Evolutionary conservation across 2,797 vertebrate species (phyloP).

Genomic region (Lerista edwardsae): DNA sequence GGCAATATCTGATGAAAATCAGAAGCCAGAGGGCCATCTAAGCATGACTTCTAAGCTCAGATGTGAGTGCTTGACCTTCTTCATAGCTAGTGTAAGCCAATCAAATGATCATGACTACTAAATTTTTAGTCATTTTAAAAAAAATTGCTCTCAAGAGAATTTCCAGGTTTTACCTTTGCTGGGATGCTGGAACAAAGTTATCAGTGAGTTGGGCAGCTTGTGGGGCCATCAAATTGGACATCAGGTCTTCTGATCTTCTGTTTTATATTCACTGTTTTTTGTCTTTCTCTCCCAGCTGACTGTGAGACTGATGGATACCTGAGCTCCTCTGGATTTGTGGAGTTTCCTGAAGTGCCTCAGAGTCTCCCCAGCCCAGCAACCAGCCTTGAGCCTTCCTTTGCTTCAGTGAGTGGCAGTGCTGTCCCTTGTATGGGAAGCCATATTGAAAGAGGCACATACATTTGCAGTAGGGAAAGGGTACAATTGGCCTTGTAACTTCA

Average conservation of each 20-base stretch:
- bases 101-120: neutral
- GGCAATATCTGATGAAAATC: neutral
- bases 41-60: neutral
- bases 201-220: too few relatives aligned
- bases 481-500: rapidly evolving
- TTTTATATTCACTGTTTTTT: neutral
- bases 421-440: neutral
- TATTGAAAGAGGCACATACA: too few relatives aligned
- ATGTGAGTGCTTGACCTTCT: neutral
- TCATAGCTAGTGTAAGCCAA: neutral
- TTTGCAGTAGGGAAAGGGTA: neutral
- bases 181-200: neutral
- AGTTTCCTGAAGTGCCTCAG: constrained; percentile 78
- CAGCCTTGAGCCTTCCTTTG: constrained; percentile 78
- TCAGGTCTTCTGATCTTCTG: neutral
- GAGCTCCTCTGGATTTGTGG: constrained; percentile 91
- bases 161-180: neutral
- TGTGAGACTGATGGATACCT: constrained; percentile 94
- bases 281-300: constrained; percentile 81
- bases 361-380: constrained; percentile 65
- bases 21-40: neutral
- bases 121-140: neutral
- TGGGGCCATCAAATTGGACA: neutral
- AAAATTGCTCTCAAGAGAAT: neutral
- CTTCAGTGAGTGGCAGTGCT: constrained; percentile 75